Conservation (phyloP, 2,113 vertebrate species). For the Pollimyrus isidori region DNA sequence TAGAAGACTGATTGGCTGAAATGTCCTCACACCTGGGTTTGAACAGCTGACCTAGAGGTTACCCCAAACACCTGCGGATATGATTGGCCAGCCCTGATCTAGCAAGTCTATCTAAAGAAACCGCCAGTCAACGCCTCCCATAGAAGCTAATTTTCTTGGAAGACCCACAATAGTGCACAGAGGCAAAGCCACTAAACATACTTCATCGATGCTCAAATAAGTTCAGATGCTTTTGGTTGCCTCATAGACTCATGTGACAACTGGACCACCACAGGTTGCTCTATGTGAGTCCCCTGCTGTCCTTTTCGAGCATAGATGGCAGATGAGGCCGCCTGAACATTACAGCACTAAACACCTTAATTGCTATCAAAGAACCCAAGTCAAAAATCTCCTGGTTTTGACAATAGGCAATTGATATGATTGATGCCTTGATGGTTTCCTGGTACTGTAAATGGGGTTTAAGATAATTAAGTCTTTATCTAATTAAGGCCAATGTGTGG, state of each 20-base stretch:
- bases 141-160: background rate
- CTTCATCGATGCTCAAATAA: background rate
- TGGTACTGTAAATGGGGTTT: constrained; percentile 13
- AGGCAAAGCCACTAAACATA: background rate
- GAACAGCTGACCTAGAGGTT: too few relatives aligned
- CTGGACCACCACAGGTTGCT: background rate
- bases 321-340: background rate
- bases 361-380: background rate
- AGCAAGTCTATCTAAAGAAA: background rate
- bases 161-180: background rate
- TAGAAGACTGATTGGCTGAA: too few relatives aligned
- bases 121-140: too few relatives aligned
- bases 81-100: background rate
- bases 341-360: background rate
- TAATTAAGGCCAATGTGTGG: constrained; percentile 26
- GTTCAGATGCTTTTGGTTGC: background rate
- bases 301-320: background rate
- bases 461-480: constrained; percentile 23
- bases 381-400: constrained; percentile 14
- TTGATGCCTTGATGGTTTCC: constrained; percentile 25
- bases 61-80: too few relatives aligned
- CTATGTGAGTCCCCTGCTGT: background rate
- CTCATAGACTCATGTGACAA: background rate
- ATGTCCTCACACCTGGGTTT: too few relatives aligned
- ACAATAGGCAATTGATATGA: constrained; percentile 32